Evolutionary conservation across 2,888 invertebrate genomes (phyloP), one percentile per base, ranked within the genome.

Genomic region (Operophtera brumata): DNA sequence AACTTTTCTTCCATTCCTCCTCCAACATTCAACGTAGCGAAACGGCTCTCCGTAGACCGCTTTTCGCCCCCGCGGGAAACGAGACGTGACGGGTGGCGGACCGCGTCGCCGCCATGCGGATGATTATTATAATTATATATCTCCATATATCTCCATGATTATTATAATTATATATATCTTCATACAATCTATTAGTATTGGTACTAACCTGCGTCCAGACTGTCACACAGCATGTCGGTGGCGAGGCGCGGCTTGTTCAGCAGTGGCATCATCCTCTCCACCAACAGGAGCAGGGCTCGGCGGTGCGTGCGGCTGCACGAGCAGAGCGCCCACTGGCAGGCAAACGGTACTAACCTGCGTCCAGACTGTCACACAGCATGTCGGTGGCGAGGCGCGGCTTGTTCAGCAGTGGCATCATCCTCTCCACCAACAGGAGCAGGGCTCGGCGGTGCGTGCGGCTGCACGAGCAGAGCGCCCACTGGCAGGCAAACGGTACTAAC

Each of bases 191-290:
- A n/a, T n/a, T n/a, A n/a, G n/a, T n/a, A n/a, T n/a, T n/a, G n/a
- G n/a, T n/a, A n/a, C n/a, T n/a, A n/a, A 66, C 66, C 66, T 37
- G 59, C 66, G 11, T 97, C 95, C 62, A 97, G 92, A 1, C 97
- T 96, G 72, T 96, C 95, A 91, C 97, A 96, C 14, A 99, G 91
- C 86, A 97, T 97, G 79, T 98, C 98, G 1, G 97, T 96, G 67
- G 98, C 91, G 57, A 96, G 88, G 49, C 97, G 91, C 8, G 98
- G 97, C 70, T 94, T 94, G 35, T 93, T 92, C 64, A 98, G 91
- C 80, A 96, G 92, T 12, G 94, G 93, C 88, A 98, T 91, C 25
- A 97, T 92, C 49, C 94, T 92, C 78, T 97, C 97, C 46, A 97
- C 92, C 9, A 99, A 87, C 48, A 96, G 92, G 59, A 96, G 91